A percentile compares a stretch with the other conserved stretches of the same genome.
Conservation (phyloP, 2,888 invertebrate genomes). For the Axea sp. region DNA sequence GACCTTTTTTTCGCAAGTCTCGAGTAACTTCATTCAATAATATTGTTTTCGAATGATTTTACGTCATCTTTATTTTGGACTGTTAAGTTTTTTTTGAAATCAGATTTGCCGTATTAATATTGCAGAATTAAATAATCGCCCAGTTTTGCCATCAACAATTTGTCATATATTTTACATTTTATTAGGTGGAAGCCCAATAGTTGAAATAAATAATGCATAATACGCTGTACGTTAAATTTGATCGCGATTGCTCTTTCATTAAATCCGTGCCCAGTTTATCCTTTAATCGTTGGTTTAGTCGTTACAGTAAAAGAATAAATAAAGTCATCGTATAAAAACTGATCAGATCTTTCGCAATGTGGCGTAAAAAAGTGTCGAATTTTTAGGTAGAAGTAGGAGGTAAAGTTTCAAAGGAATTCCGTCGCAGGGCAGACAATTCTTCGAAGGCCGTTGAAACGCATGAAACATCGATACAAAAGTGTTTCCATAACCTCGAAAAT, state of each 20-base stretch:
- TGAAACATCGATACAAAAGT: constrained; percentile 27
- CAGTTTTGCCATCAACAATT: too few species aligned
- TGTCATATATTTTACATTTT: too few species aligned
- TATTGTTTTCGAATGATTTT: constrained; percentile 17
- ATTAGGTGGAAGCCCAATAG: too few species aligned
- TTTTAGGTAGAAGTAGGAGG: constrained; percentile 10
- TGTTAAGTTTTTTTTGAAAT: background rate
- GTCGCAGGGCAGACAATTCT: constrained; percentile 12
- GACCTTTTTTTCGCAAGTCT: constrained; percentile 24
- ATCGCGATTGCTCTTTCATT: too few species aligned
- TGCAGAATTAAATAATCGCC: too few species aligned
- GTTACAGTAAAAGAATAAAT: background rate
- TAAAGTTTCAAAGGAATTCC: constrained; percentile 25
- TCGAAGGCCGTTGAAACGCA: constrained; percentile 13
- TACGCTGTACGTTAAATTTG: too few species aligned
- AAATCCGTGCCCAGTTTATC: too few species aligned
- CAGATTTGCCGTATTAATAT: too few species aligned
- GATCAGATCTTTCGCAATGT: constrained; percentile 19
- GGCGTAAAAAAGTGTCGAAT: constrained; percentile 29
- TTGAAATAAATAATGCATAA: too few species aligned
- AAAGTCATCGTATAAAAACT: constrained; percentile 1
- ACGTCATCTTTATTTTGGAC: background rate
- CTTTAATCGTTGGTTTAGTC: background rate
- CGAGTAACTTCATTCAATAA: constrained; percentile 18
- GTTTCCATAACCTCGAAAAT: constrained; percentile 50